Evolutionary conservation across 2,113 vertebrate species (phyloP).

Genomic region (Festucalex cinctus): DNA sequence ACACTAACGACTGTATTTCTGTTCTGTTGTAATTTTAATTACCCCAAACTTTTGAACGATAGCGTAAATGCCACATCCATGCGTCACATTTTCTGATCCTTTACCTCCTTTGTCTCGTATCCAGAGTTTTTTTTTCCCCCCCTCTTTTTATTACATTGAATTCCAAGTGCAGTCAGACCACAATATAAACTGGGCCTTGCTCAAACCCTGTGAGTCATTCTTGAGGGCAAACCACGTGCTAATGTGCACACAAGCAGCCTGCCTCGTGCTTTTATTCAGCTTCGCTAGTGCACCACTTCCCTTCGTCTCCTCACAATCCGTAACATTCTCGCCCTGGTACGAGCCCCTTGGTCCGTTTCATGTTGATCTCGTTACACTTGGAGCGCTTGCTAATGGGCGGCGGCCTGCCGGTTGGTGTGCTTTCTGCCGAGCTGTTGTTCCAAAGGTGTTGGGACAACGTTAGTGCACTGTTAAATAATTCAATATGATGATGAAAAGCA

Average conservation of each 20-base stretch:
- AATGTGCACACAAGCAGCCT: background rate
- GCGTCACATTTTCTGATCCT: background rate
- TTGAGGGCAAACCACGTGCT: slow-evolving; percentile 6
- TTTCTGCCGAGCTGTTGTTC: slow-evolving; percentile 9
- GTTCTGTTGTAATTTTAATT: background rate
- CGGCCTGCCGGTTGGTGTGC: slow-evolving; percentile 22
- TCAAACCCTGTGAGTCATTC: background rate
- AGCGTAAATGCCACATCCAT: background rate
- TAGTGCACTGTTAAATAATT: slow-evolving; percentile 54
- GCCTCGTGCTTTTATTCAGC: slow-evolving; percentile 20
- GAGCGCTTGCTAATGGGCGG: slow-evolving; percentile 30
- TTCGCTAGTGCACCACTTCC: background rate
- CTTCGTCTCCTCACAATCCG: slow-evolving; percentile 4
- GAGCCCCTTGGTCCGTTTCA: slow-evolving; percentile 25
- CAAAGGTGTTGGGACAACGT: slow-evolving; percentile 52
- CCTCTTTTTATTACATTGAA: background rate
- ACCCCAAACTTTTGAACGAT: background rate
- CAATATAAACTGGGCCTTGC: slow-evolving; percentile 8
- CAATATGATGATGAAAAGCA: slow-evolving; percentile 48
- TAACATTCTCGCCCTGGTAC: slow-evolving; percentile 9
- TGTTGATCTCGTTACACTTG: slow-evolving; percentile 38
- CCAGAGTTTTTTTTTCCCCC: background rate
- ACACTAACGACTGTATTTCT: too few species aligned
- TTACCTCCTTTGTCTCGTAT: background rate
- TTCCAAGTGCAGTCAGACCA: background rate